Percentiles rank a stretch among this genome's conserved stretches.
Conservation (phyloP, 2,797 vertebrate species). For the Peromyscus melanophrys region DNA sequence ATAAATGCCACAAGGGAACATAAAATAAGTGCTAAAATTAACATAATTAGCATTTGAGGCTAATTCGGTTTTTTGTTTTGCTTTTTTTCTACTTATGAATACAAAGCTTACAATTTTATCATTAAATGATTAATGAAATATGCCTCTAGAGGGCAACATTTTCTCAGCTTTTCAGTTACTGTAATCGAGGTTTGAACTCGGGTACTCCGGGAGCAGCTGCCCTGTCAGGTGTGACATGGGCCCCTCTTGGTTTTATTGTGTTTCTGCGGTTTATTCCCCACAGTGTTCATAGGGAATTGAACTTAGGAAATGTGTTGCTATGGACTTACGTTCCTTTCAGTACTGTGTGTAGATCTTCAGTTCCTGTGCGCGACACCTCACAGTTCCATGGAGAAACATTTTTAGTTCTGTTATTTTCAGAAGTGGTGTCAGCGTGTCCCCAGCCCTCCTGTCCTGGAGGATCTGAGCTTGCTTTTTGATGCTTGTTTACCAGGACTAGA, state of each 20-base stretch:
- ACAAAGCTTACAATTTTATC: constrained; percentile 27
- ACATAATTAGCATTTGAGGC: constrained; percentile 5
- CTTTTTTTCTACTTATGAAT: constrained; percentile 42
- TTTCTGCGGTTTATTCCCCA: background rate
- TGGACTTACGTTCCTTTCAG: accelerated
- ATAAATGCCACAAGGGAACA: background rate
- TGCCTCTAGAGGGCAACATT: constrained; percentile 88
- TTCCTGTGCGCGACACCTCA: background rate
- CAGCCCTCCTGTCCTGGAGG: background rate
- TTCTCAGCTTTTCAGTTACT: constrained; percentile 82
- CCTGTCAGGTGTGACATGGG: constrained; percentile 51
- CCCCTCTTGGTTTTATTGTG: constrained; percentile 57
- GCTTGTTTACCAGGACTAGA: background rate
- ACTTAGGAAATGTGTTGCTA: background rate
- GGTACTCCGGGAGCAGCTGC: background rate
- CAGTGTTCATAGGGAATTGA: background rate
- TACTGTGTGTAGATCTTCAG: background rate
- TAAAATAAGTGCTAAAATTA: background rate
- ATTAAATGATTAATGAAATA: constrained; percentile 57
- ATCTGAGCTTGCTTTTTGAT: background rate
- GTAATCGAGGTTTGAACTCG: constrained; percentile 1
- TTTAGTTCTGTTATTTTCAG: constrained; percentile 11
- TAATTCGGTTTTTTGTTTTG: constrained; percentile 60
- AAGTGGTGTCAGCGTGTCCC: background rate
- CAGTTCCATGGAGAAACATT: background rate